These are phyloP conservation scores for Chaetodon trifasciatus DNA, from an alignment of 2,797 vertebrate genomes.

Conservation along the genomic window DNA sequence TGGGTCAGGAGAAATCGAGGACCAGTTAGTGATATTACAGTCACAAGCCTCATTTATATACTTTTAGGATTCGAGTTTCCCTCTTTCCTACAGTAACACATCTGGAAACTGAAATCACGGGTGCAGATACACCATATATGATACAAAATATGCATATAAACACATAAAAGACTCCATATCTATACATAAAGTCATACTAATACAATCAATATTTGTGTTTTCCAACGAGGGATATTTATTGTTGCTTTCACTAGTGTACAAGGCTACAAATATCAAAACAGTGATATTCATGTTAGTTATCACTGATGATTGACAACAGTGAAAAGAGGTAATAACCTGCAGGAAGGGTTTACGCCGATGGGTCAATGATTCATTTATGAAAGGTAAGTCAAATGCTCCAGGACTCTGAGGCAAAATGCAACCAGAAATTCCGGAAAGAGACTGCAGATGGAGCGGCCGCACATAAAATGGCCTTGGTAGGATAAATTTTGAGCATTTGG, in stretches of 20 bases:
- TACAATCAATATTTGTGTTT: neutral
- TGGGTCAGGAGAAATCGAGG: neutral
- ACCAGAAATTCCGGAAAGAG: neutral
- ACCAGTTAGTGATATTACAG: rapidly evolving
- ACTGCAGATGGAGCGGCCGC: neutral
- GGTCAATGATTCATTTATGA: neutral
- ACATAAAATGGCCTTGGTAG: neutral
- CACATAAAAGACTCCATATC: neutral
- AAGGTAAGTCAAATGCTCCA: neutral
- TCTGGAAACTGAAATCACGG: neutral
- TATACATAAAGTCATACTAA: neutral
- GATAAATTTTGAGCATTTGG: neutral
- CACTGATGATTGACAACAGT: neutral
- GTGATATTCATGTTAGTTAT: neutral
- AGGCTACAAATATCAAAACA: neutral
- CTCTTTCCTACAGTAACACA: neutral
- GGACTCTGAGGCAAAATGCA: neutral
- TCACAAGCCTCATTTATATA: neutral
- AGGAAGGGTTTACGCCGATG: neutral
- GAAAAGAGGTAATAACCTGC: neutral
- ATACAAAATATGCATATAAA: neutral
- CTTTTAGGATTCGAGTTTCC: neutral
- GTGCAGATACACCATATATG: neutral
- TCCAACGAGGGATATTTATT: neutral
- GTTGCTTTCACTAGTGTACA: too few species aligned